Percentiles rank a stretch among this genome's conserved stretches.
phyloP scores from a whole-genome alignment of 2,113 vertebrate genomes.

The Protomyctophum bolini region DNA sequence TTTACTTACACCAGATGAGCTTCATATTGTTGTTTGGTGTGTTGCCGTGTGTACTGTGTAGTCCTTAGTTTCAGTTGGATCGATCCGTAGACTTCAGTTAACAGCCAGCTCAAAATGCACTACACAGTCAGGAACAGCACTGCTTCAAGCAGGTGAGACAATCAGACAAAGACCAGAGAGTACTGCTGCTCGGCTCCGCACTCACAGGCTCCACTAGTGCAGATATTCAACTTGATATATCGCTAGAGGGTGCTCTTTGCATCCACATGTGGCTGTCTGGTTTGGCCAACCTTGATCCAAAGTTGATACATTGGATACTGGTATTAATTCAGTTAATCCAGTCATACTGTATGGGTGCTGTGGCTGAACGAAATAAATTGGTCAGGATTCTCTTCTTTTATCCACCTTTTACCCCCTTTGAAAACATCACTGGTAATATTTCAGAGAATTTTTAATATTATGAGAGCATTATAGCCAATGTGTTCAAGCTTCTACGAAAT shows the following conservation, averaged over 20 bases:
- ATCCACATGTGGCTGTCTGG: neutral
- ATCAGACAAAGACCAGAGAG: constrained; percentile 6
- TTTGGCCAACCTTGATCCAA: no score
- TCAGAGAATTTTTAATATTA: neutral
- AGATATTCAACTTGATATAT: no score
- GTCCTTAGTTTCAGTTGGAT: constrained; percentile 13
- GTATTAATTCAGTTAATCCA: no score
- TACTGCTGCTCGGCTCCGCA: constrained; percentile 16
- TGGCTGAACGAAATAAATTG: neutral
- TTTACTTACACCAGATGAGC: constrained; percentile 41
- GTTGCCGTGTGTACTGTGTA: neutral
- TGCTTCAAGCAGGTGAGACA: constrained; percentile 27
- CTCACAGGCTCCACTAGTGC: neutral
- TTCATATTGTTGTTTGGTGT: neutral
- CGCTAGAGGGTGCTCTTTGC: neutral
- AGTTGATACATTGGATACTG: no score
- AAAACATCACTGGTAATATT: constrained; percentile 39
- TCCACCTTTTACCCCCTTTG: constrained; percentile 24
- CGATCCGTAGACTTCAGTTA: constrained; percentile 6
- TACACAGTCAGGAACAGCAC: neutral
- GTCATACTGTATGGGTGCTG: neutral
- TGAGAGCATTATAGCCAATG: constrained; percentile 25
- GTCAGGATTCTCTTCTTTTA: neutral
- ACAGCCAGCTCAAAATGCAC: neutral
- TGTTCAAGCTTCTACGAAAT: constrained; percentile 26